Evolutionary conservation across 2,888 invertebrate genomes (phyloP).

Genomic region (Plagiodera versicolora): DNA sequence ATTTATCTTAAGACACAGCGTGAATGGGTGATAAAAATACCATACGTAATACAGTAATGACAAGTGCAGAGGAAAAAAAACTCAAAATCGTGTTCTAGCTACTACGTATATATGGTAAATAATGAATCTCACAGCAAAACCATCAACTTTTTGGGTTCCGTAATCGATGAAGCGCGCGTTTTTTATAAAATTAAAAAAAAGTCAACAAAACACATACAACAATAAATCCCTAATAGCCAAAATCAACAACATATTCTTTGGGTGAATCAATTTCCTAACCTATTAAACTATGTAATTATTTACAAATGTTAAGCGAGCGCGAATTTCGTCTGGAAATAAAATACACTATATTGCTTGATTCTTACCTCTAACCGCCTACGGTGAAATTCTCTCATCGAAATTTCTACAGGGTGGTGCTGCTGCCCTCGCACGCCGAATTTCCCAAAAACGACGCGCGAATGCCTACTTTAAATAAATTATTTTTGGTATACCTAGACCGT

Average conservation of each 20-base stretch:
- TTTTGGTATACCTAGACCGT: conserved; percentile 57
- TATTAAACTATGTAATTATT: not conserved
- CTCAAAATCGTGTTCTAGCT: conserved; percentile 34
- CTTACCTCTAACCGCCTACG: conserved; percentile 42
- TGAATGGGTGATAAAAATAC: conserved; percentile 50
- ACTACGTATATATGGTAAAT: not conserved
- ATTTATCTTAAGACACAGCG: conserved; percentile 52
- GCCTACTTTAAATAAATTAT: conserved; percentile 39
- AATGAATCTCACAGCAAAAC: conserved; percentile 40
- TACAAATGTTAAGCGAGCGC: conserved; percentile 12
- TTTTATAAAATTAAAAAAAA: conserved; percentile 10
- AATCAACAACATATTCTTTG: conserved; percentile 11
- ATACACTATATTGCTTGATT: conserved; percentile 47
- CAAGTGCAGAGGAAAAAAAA: conserved; percentile 46
- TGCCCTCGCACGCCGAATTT: conserved; percentile 20
- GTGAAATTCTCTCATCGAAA: conserved; percentile 43
- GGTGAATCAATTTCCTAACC: too few relatives aligned
- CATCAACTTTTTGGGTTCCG: conserved; percentile 27
- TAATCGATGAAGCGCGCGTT: not conserved
- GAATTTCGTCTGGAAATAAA: conserved; percentile 23
- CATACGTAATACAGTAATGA: conserved; percentile 44
- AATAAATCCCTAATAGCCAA: conserved; percentile 5
- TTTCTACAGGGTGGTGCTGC: conserved; percentile 39
- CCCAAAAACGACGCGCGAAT: conserved; percentile 24
- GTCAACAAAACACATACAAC: conserved; percentile 22